Evolutionary conservation across 2,113 vertebrate genomes (phyloP).

Genomic region (Rhynchomys soricoides): DNA sequence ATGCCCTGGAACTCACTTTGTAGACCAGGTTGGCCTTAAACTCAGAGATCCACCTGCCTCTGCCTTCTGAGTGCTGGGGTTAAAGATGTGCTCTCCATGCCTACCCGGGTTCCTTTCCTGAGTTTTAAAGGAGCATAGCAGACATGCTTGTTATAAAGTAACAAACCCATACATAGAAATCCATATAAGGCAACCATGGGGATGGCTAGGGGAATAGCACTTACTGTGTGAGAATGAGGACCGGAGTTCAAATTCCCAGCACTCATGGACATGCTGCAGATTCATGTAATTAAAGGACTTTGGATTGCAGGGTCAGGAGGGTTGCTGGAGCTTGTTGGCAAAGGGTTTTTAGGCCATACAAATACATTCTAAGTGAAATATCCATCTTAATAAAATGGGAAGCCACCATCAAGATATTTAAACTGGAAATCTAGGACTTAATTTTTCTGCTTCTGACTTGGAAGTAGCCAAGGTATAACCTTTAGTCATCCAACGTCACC

Average conservation of each 20-base stretch:
- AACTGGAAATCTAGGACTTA: conserved; percentile 7
- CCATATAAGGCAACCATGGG: background rate
- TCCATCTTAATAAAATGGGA: conserved; percentile 52
- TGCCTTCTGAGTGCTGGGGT: background rate
- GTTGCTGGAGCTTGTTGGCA: background rate
- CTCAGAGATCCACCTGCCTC: background rate
- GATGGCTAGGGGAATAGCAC: background rate
- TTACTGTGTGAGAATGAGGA: background rate
- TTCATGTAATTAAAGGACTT: background rate
- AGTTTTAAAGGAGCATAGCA: background rate
- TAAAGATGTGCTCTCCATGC: no score
- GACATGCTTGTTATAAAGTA: conserved; percentile 34
- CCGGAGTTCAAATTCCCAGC: background rate
- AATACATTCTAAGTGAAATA: conserved; percentile 7
- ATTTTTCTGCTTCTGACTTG: conserved; percentile 10
- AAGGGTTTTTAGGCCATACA: background rate
- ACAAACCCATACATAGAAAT: background rate
- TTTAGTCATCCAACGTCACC: background rate
- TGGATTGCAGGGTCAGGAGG: background rate
- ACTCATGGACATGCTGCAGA: background rate
- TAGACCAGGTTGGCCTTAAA: background rate
- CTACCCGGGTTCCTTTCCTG: background rate
- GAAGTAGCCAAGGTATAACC: background rate
- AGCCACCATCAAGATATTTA: conserved; percentile 13
- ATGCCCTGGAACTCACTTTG: background rate